Conservation (phyloP, 1,140 invertebrate species). For the Drosophila rufa region DNA sequence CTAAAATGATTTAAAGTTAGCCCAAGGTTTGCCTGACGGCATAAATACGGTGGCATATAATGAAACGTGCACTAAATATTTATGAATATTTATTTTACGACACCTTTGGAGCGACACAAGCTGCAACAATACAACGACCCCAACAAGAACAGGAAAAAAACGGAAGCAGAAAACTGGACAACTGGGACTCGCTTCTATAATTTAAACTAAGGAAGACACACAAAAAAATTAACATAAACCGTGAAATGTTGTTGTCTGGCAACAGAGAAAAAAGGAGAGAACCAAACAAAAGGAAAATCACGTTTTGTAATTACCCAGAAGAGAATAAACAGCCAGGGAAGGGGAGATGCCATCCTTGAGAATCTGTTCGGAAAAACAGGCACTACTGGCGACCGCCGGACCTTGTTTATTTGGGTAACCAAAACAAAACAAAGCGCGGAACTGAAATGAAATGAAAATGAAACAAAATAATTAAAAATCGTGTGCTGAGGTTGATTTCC, state of each 20-base stretch:
- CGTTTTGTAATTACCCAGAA: constrained; percentile 75
- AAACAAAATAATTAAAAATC: constrained; percentile 67
- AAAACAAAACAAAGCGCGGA: constrained; percentile 36
- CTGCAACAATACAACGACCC: constrained; percentile 42
- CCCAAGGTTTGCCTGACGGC: constrained; percentile 45
- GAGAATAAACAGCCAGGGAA: constrained; percentile 39
- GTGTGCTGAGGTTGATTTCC: constrained; percentile 44
- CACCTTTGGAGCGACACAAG: constrained; percentile 60
- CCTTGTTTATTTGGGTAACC: constrained; percentile 45
- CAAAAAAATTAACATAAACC: constrained; percentile 72
- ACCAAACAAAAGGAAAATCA: constrained; percentile 61
- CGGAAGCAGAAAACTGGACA: constrained; percentile 41
- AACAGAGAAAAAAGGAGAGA: constrained; percentile 13
- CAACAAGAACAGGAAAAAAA: constrained; percentile 6
- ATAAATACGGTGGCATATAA: constrained; percentile 54
- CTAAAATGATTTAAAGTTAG: constrained; percentile 14
- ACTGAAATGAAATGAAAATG: constrained; percentile 53
- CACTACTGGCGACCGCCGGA: constrained; percentile 19
- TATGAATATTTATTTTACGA: constrained; percentile 80
- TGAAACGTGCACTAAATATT: constrained; percentile 81
- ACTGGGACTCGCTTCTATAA: constrained; percentile 52
- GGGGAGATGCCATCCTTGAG: constrained; percentile 29
- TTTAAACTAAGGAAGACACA: constrained; percentile 47
- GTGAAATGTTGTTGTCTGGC: constrained; percentile 58
- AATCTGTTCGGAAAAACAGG: constrained; percentile 20